Evolutionary conservation across 2,888 invertebrate genomes (phyloP).

Genomic region (Orchesellides sinensis): DNA sequence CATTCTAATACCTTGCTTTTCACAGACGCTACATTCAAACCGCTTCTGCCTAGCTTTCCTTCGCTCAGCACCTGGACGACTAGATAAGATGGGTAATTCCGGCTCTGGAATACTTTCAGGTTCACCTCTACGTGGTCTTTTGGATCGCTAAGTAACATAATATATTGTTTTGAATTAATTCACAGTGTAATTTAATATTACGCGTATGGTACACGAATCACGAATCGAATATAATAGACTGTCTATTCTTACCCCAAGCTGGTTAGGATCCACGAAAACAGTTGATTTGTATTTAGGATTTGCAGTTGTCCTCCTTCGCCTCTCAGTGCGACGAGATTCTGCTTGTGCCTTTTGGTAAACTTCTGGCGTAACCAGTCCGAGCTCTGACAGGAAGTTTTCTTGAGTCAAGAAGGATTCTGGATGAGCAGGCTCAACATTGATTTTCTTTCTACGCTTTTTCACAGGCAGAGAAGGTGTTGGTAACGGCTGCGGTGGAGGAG

Average conservation of each 20-base stretch:
- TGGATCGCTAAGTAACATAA: constrained; percentile 15
- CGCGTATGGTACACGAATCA: not conserved
- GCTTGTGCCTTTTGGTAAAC: constrained; percentile 44
- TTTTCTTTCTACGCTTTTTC: constrained; percentile 21
- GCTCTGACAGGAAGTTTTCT: constrained; percentile 63
- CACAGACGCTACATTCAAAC: constrained; percentile 48
- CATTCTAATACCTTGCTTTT: constrained; percentile 35
- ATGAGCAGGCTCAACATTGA: constrained; percentile 27
- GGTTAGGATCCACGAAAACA: constrained; percentile 58
- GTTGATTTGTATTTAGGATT: constrained; percentile 71
- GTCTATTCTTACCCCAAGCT: constrained; percentile 50
- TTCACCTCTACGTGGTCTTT: constrained; percentile 41
- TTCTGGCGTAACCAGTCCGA: constrained; percentile 71
- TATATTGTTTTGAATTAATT: not conserved
- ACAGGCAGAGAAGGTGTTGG: not conserved
- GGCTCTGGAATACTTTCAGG: constrained; percentile 26
- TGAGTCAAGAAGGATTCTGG: constrained; percentile 62
- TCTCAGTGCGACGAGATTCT: constrained; percentile 58
- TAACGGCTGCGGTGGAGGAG: not conserved
- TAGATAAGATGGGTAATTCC: not conserved
- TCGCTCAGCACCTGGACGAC: constrained; percentile 44
- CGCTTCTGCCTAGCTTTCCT: constrained; percentile 24
- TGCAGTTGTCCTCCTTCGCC: constrained; percentile 69
- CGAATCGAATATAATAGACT: not conserved
- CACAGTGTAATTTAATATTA: not conserved